These are phyloP conservation scores for Anguilla obscura DNA, from an alignment of 2,797 vertebrate genomes.

Conservation along the genomic window DNA sequence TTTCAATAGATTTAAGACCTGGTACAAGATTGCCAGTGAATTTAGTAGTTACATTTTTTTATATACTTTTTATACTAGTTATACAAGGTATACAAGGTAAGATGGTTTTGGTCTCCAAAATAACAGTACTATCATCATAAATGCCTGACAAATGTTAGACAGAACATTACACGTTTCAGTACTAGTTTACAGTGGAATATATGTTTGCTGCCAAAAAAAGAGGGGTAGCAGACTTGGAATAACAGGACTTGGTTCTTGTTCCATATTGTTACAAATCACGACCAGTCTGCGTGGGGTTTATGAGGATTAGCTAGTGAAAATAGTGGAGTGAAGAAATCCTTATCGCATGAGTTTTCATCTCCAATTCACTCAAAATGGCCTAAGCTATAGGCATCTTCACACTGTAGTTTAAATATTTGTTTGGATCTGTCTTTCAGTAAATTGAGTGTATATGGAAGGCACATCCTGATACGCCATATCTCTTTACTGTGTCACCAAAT, in stretches of 20 bases:
- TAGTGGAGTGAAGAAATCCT: not conserved
- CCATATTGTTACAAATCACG: not conserved
- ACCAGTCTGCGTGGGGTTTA: not conserved
- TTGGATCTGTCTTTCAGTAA: too few species aligned
- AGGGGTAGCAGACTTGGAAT: not conserved
- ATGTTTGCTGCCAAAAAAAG: not conserved
- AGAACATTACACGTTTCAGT: not conserved
- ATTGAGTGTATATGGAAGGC: too few species aligned
- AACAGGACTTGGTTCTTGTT: not conserved
- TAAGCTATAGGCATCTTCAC: too few species aligned
- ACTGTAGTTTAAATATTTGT: too few species aligned
- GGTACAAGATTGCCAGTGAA: not conserved
- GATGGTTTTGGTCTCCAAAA: not conserved
- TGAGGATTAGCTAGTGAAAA: not conserved
- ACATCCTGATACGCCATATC: too few species aligned
- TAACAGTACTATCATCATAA: not conserved
- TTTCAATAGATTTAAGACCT: not conserved
- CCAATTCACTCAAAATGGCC: too few species aligned
- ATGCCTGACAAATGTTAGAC: not conserved
- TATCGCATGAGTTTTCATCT: too few species aligned
- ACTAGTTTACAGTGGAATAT: not conserved
- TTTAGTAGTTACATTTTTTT: not conserved
- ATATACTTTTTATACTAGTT: too few species aligned
- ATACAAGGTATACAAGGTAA: not conserved
- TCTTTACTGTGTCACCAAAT: not conserved